Base-by-base conservation (phyloP, 2,113 vertebrate species). In the Heterocephalus glaber region DNA sequence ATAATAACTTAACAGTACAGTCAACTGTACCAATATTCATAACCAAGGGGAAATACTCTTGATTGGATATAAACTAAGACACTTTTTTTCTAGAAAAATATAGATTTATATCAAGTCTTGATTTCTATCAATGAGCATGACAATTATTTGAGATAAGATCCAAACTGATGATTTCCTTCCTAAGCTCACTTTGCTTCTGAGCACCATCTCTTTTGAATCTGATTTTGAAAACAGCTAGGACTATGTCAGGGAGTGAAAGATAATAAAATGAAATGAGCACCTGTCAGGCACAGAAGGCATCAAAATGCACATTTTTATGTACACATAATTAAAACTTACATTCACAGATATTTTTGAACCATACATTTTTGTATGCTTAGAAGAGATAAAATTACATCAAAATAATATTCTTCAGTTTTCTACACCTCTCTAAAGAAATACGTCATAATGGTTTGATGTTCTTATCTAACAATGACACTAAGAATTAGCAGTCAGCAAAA, bases 401-500 rank as follows among this genome's bases (percentile, higher is more conserved):
- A 93, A 77, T 33, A 92, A 72, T 81, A n/a, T 68, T 22, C 14
- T 94, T 93, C 44, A 80, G 52, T 91, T 79, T 89, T 58, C 61
- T 79, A 80, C n/a, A 90, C 52, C 3, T 2, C 47, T 76, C 28
- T 68, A 90, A 65, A 82, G 44, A n/a, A 92, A 33, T 72, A 47
- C 76, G 86, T 91, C 49, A 70, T 47, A 82, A 61, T 83, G n/a
- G 66, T 17, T 60, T 84, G 61, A 72, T 54, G 7, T 28, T 70
- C 66, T 95, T 35, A 10, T 28, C 26, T 28, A 77, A 20, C 84
- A 68, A 28, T 70, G 38, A 83, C 84, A 35, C 91, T 94, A 96
- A 94, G 89, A 92, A 58, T 74, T 79, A 94, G 38, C 16, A 83
- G 49, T 95, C 41, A 97, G 90, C 19, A 95, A 47, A 61, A 95